A percentile compares a stretch with the other conserved stretches of the same genome.
Conservation (phyloP, 1,140 invertebrate genomes). For the Liolophura sinensis region DNA sequence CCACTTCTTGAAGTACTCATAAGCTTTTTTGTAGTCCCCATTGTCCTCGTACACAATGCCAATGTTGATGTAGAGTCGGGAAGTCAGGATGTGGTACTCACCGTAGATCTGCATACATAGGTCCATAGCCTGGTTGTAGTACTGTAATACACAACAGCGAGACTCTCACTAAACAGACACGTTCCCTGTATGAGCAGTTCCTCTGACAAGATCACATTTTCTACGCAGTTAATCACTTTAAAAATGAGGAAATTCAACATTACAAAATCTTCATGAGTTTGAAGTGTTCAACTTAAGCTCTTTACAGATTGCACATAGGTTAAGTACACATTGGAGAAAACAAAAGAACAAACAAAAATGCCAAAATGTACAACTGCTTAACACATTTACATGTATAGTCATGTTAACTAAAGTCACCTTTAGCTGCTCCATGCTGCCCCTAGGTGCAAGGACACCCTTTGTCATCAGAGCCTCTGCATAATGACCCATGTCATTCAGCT, state of each 20-base stretch:
- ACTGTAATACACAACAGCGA: slow-evolving; percentile 31
- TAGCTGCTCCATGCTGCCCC: slow-evolving; percentile 55
- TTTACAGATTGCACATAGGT: no score
- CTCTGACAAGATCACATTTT: no score
- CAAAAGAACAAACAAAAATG: no score
- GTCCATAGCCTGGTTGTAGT: slow-evolving; percentile 55
- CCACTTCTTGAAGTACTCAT: slow-evolving; percentile 58
- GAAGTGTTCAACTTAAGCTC: no score
- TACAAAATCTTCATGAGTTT: no score
- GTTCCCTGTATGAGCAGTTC: no score
- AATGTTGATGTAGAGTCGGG: slow-evolving; percentile 57
- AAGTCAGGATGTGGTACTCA: slow-evolving; percentile 53
- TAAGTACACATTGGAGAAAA: no score
- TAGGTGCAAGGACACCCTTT: slow-evolving; percentile 53
- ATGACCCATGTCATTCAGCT: slow-evolving; percentile 56
- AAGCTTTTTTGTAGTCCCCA: slow-evolving; percentile 54
- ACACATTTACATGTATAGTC: not conserved
- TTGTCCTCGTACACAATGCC: slow-evolving; percentile 58
- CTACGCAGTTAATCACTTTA: no score
- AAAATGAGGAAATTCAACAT: no score
- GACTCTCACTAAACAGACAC: not conserved
- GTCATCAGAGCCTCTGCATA: slow-evolving; percentile 58
- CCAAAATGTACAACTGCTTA: no score
- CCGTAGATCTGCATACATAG: slow-evolving; percentile 56
- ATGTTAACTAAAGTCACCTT: slow-evolving; percentile 33